Evolutionary conservation across 2,888 invertebrate genomes (phyloP), one percentile per base, ranked within the genome.

Genomic region (Epistrophella euchroma): DNA sequence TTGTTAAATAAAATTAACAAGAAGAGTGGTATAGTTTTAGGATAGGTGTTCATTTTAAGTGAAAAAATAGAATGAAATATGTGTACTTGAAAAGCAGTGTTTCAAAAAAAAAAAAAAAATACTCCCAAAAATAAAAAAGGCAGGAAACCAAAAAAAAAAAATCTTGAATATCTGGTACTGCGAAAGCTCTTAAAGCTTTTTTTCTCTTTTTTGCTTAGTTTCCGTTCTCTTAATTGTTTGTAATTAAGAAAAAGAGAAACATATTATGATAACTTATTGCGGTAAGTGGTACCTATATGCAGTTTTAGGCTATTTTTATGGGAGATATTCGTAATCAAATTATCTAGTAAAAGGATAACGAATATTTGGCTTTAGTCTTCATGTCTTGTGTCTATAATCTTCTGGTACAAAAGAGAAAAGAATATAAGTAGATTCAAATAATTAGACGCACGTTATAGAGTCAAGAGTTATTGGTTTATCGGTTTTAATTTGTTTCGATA

Each of bases 101-200:
- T 22, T 13, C 4, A 6, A 58, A 5, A 35, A 5, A 17, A 15
- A 15, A 62, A 9, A n/a, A 15, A 9, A 11, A 22, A n/a, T 2
- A 43, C n/a, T 32, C n/a, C n/a, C 2, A 43, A 43, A 11, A 15
- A 28, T 28, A 2, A 17, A 28, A 28, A 62, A 58, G 11, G 5
- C n/a, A 17, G 28, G 43, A 43, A n/a, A 5, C 4, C 7, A n/a
- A 25, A 40, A 40, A 9, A 15, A 60, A 25, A 25, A 62, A n/a
- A 15, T 9, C 11, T 25, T 25, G n/a, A 28, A 6, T 1, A 40
- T 52, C 15, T 52, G 25, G 22, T 60, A 22, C 15, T 22, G 37
- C 15, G n/a, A 76, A 76, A 85, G 85, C 85, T 86, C 19, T 17
- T 2, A 7, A 45, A 81, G 77, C 81, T 81, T 86, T 81, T 81